These are phyloP conservation scores for Mesitornis unicolor DNA, from an alignment of 2,113 vertebrate genomes.

Conservation along the genomic window DNA sequence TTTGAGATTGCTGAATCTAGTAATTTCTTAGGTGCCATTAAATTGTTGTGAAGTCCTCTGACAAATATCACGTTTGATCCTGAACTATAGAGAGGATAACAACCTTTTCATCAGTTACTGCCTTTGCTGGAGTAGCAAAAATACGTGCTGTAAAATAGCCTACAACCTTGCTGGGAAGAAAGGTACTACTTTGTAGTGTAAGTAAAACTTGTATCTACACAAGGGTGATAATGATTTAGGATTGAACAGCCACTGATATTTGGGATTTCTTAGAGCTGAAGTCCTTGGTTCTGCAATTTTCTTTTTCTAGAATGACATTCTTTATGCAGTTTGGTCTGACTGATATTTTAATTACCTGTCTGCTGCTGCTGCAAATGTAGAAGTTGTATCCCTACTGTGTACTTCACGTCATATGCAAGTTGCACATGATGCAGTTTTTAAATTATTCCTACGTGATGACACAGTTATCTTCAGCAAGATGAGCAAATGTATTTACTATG, in stretches of 20 bases:
- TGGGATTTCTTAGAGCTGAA: neutral
- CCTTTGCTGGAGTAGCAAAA: neutral
- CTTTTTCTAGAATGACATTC: neutral
- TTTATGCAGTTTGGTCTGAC: neutral
- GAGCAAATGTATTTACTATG: neutral
- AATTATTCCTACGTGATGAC: neutral
- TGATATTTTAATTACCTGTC: neutral
- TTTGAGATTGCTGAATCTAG: neutral
- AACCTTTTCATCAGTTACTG: neutral
- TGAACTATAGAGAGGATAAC: neutral
- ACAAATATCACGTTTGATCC: neutral
- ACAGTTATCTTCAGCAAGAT: neutral
- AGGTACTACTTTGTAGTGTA: neutral
- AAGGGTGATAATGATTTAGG: neutral
- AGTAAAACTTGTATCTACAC: accelerated
- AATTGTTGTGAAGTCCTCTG: neutral
- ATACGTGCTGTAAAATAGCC: neutral
- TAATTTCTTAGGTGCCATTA: neutral
- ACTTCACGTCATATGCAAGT: neutral
- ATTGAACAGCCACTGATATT: neutral
- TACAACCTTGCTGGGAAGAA: neutral
- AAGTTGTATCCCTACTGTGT: neutral
- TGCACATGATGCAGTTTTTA: accelerated
- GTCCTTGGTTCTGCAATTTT: neutral
- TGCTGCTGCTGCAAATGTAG: neutral